phyloP scores from a whole-genome alignment of 2,888 invertebrate genomes.

The Margaritifera margaritifera region DNA sequence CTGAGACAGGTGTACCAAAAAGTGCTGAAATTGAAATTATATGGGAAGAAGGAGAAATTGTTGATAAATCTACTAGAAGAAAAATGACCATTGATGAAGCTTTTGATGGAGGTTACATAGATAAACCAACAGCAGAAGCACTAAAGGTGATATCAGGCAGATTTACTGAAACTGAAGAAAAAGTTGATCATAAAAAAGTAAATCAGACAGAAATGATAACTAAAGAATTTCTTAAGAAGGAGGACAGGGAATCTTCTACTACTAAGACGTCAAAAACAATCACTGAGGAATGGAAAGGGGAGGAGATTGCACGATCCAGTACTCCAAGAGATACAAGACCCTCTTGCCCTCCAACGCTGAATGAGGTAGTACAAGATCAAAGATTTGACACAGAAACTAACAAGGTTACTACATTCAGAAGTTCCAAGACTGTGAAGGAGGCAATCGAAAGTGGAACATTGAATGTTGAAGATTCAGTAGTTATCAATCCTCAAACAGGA shows the following conservation, averaged over 20 bases:
- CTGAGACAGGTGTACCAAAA: constrained; percentile 40
- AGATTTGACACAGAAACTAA: constrained; percentile 26
- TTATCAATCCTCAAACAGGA: constrained; percentile 78
- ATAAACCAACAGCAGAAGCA: constrained; percentile 53
- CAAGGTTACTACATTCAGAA: constrained; percentile 37
- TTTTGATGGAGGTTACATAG: constrained; percentile 52
- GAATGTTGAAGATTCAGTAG: constrained; percentile 48
- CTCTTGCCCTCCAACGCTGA: constrained; percentile 23
- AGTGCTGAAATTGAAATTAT: constrained; percentile 77
- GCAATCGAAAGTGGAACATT: constrained; percentile 74
- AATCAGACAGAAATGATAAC: background rate
- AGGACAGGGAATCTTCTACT: constrained; percentile 16
- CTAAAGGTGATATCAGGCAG: constrained; percentile 38
- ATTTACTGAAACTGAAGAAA: constrained; percentile 19
- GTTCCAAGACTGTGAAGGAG: constrained; percentile 73
- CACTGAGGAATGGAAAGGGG: background rate
- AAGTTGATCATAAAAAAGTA: constrained; percentile 4
- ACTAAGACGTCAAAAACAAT: constrained; percentile 19
- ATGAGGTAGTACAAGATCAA: constrained; percentile 30
- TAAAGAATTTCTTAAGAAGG: constrained; percentile 15
- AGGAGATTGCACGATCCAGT: no score
- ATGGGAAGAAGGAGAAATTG: constrained; percentile 80
- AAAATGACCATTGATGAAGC: constrained; percentile 87
- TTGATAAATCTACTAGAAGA: constrained; percentile 78
- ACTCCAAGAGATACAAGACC: constrained; percentile 7